phyloP scores from a whole-genome alignment of 2,113 vertebrate species.

The Scophthalmus maximus region DNA sequence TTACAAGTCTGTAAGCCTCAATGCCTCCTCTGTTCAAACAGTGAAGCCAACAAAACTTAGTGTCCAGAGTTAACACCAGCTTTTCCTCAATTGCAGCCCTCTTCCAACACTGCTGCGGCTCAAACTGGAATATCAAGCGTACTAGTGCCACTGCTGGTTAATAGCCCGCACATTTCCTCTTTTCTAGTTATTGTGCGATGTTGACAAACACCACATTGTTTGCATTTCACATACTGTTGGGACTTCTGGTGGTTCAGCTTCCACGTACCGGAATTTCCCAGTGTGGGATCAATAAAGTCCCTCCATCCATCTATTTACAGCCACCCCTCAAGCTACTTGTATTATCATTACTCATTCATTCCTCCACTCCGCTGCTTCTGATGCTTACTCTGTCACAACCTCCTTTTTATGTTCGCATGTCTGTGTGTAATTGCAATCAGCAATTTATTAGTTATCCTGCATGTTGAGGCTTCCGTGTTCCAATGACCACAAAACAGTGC shows the following conservation, averaged over 20 bases:
- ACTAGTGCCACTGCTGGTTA: not conserved
- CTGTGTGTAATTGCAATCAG: slow-evolving; percentile 1
- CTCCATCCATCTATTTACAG: no score
- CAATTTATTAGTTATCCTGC: not conserved
- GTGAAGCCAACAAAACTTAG: slow-evolving; percentile 38
- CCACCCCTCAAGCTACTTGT: not conserved
- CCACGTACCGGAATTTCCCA: no score
- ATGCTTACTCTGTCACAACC: slow-evolving; percentile 3
- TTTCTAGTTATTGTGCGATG: slow-evolving; percentile 4
- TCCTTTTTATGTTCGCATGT: no score
- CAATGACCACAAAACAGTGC: not conserved
- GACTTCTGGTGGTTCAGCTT: not conserved
- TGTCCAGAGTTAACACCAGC: slow-evolving; percentile 15
- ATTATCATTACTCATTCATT: slow-evolving; percentile 30
- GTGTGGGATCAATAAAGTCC: no score
- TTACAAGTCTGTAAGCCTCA: slow-evolving; percentile 48
- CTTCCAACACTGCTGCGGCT: not conserved
- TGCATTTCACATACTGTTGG: not conserved
- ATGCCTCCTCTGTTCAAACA: slow-evolving; percentile 46
- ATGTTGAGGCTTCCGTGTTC: not conserved
- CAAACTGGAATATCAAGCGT: not conserved
- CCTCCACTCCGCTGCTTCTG: not conserved
- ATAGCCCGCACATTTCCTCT: slow-evolving; percentile 21
- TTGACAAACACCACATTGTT: slow-evolving; percentile 11
- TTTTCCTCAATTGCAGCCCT: slow-evolving; percentile 8